These are phyloP conservation scores for Natrix natrix DNA, from an alignment of 2,797 vertebrate species.

Conservation along the genomic window DNA sequence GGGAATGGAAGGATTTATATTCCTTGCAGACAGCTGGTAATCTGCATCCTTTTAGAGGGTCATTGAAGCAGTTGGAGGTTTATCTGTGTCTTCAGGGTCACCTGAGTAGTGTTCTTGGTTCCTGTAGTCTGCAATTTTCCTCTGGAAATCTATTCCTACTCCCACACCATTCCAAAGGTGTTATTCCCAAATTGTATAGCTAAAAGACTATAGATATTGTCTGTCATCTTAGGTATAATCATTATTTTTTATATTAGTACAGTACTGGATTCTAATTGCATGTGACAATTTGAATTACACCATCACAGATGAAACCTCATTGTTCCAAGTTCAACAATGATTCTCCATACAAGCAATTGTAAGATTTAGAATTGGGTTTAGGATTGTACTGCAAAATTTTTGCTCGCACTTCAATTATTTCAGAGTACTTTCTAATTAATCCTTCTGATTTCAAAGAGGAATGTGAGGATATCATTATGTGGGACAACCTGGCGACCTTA, in stretches of 20 bases:
- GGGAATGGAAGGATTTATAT: no score
- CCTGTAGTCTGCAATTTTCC: no score
- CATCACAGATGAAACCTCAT: background rate
- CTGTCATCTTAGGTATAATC: background rate
- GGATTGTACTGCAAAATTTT: background rate
- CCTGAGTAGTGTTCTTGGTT: no score
- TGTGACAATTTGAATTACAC: background rate
- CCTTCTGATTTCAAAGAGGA: background rate
- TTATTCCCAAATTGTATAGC: no score
- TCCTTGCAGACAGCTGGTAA: no score
- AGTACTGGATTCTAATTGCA: background rate
- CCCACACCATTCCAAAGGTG: no score
- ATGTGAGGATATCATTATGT: background rate
- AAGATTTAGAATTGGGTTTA: background rate
- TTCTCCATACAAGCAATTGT: background rate
- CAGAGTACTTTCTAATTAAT: background rate
- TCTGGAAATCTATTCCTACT: no score
- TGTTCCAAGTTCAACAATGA: background rate
- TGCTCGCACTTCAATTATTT: background rate
- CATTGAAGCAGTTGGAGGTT: no score
- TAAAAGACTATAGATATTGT: no score
- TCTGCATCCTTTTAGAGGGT: no score
- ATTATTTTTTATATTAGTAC: background rate
- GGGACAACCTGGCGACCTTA: background rate
- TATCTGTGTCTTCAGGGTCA: no score